Evolutionary conservation across 2,888 invertebrate species (phyloP), one percentile per base, ranked within the genome.

Genomic region (Hydrotaea diabolus): DNA sequence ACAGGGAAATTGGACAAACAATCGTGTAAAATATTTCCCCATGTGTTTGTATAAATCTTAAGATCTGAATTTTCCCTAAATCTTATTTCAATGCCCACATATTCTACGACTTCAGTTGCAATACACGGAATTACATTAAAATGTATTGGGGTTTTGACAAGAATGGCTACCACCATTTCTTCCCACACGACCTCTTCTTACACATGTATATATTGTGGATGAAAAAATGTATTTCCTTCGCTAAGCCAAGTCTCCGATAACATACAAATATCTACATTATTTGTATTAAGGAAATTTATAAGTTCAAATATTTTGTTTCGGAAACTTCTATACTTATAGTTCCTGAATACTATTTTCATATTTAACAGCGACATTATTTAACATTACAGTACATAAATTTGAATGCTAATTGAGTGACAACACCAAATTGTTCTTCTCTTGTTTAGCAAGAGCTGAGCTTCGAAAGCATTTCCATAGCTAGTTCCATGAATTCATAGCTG

Each of bases 111-210:
- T 13, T 74, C 2, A 11, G 74, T 74, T n/a, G 15, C 1, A 36
- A 73, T 73, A 19, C 57, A 57, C 21, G 21, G 39, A 57, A 73
- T 73, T 9, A 39, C n/a, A 36, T 39, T 31, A 26, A 62, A 62
- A 62, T 31, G 19, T 62, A 31, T 23, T 62, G 31, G 2, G 26
- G 26, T 62, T 31, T 62, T 62, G 1, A 75, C 17, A 62, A 75
- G 75, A 39, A 75, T 75, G 49, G 75, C 62, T 49, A 75, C 62
- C 43, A 62, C 75, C 75, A n/a, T 26, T 49, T 17, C 49, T 46
- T 15, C 39, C 62, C 0, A 75, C n/a, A 17, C 62, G 62, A 59
- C 62, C 75, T 75, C 46, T 46, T 46, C 75, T 62, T 75, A 75
- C n/a, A 62, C 59, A 62, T 19, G 23, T 23, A 62, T n/a, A n/a